These are phyloP conservation scores for Luffia ferchaultella DNA, from an alignment of 2,888 invertebrate species.

Conservation along the genomic window DNA sequence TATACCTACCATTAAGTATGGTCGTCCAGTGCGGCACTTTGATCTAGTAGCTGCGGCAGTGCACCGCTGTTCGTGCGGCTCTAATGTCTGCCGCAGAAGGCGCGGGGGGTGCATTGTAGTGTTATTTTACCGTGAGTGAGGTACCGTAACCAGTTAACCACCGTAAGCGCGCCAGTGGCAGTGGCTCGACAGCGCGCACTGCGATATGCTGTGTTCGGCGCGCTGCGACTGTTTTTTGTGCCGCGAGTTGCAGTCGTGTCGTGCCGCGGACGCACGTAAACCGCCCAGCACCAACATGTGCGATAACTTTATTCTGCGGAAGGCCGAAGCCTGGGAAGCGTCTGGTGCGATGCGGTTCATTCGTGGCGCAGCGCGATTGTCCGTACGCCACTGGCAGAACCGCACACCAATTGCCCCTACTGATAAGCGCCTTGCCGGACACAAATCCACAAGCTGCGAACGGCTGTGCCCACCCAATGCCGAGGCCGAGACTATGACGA, in stretches of 20 bases:
- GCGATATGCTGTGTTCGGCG: constrained; percentile 73
- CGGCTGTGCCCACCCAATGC: constrained; percentile 49
- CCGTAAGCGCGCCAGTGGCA: constrained; percentile 35
- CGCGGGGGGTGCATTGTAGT: too few relatives aligned
- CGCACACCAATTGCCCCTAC: constrained; percentile 48
- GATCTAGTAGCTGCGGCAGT: too few relatives aligned
- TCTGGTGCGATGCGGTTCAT: constrained; percentile 44
- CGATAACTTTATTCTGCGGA: constrained; percentile 64
- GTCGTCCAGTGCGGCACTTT: too few relatives aligned
- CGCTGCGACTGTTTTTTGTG: constrained; percentile 80
- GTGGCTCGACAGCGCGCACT: constrained; percentile 50
- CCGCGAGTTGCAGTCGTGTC: constrained; percentile 73
- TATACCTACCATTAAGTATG: too few relatives aligned
- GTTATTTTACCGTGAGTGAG: constrained; percentile 12
- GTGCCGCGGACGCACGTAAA: constrained; percentile 55
- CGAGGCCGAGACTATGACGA: constrained; percentile 36
- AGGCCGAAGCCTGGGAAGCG: constrained; percentile 58
- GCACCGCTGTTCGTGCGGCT: too few relatives aligned
- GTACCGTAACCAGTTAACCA: constrained; percentile 32
- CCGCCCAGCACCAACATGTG: constrained; percentile 47
- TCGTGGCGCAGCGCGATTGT: constrained; percentile 55
- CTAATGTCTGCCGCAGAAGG: too few relatives aligned
- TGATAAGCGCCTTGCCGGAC: constrained; percentile 42
- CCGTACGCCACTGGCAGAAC: constrained; percentile 62
- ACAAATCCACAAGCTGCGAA: constrained; percentile 59